A percentile compares a stretch with the other conserved stretches of the same genome.
Evolutionary conservation across 1,140 invertebrate species (phyloP).

Genomic region (Drosophila saltans): DNA sequence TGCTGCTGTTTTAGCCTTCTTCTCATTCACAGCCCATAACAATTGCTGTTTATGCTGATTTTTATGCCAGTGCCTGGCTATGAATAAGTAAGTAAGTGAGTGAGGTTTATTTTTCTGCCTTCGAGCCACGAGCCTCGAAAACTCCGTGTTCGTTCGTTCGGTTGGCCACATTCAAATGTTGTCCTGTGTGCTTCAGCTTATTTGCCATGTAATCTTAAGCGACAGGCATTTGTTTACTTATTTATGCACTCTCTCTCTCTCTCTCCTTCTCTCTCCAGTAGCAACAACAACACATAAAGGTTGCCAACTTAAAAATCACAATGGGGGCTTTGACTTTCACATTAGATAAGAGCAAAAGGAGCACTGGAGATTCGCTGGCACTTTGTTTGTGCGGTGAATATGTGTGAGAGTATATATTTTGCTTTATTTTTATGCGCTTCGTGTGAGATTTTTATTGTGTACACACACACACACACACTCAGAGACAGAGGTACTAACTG

Average conservation of each 20-base stretch:
- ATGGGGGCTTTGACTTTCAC: conserved; percentile 73
- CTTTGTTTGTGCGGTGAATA: conserved; percentile 15
- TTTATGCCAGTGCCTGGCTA: conserved; percentile 76
- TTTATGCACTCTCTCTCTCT: conserved; percentile 68
- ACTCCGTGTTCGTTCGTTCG: neutral
- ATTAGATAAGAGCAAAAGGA: conserved; percentile 65
- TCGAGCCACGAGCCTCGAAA: neutral
- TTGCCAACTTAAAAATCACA: conserved; percentile 79
- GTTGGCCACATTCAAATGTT: conserved; percentile 70
- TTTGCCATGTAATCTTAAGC: conserved; percentile 81
- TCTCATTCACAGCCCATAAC: conserved; percentile 74
- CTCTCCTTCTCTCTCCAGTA: conserved; percentile 15
- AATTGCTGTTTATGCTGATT: conserved; percentile 81
- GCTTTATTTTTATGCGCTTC: conserved; percentile 79
- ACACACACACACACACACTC: conserved; percentile 16
- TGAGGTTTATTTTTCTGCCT: conserved; percentile 27
- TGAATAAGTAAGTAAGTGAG: conserved; percentile 77
- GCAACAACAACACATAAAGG: conserved; percentile 38
- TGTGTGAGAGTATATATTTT: conserved; percentile 41
- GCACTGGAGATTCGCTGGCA: conserved; percentile 36
- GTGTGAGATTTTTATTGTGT: conserved; percentile 82
- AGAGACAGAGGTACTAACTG: neutral
- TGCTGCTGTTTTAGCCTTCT: conserved; percentile 35
- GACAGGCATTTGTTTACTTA: conserved; percentile 81
- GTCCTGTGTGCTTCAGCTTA: conserved; percentile 66